These are phyloP conservation scores for Zaprionus davidi DNA, from an alignment of 1,140 invertebrate species.

Conservation along the genomic window DNA sequence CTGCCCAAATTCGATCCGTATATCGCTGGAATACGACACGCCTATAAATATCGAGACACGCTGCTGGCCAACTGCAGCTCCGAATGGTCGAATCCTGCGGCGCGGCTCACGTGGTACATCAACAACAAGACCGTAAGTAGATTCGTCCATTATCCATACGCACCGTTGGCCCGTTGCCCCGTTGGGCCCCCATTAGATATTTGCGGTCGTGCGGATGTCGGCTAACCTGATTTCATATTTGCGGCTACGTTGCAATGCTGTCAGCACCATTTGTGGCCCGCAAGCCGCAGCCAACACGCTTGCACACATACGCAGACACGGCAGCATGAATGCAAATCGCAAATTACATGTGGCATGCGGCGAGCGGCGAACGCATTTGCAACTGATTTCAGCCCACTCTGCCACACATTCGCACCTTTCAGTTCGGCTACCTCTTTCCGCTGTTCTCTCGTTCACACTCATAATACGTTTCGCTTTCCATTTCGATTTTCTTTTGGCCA, in stretches of 20 bases:
- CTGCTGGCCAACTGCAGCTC: constrained; percentile 85
- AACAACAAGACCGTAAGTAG: constrained; percentile 84
- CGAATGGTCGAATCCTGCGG: constrained; percentile 84
- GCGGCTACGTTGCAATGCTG: constrained; percentile 21
- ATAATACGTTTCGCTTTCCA: not conserved
- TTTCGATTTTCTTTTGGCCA: constrained; percentile 39
- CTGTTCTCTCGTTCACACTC: not conserved
- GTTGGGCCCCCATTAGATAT: constrained; percentile 29
- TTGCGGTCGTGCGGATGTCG: constrained; percentile 5
- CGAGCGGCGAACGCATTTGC: constrained; percentile 13
- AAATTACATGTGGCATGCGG: constrained; percentile 28
- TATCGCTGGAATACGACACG: constrained; percentile 80
- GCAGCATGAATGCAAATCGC: constrained; percentile 23
- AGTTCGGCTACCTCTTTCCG: not conserved
- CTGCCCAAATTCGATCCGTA: constrained; percentile 83
- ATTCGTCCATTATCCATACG: constrained; percentile 8
- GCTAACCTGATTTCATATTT: constrained; percentile 34
- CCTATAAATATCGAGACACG: constrained; percentile 84
- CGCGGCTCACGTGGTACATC: constrained; percentile 85
- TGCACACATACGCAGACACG: not conserved
- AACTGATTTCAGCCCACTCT: constrained; percentile 15
- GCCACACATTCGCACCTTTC: not conserved
- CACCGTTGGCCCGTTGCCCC: constrained; percentile 3
- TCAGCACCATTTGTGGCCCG: constrained; percentile 12
- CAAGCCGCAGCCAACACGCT: constrained; percentile 24